phyloP scores from a whole-genome alignment of 2,888 invertebrate species.

The Mycalesis mineus region DNA sequence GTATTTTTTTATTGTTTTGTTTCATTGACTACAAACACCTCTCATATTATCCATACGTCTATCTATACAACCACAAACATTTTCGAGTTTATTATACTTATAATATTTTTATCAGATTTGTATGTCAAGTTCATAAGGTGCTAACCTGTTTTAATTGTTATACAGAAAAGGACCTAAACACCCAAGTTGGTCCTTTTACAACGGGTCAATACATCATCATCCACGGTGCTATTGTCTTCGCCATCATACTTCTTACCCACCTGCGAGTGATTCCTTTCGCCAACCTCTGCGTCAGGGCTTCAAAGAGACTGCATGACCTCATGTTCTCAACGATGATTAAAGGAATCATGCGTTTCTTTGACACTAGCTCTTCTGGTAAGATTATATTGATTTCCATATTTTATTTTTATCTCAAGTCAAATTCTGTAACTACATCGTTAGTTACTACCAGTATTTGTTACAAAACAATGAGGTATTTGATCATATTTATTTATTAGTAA shows the following conservation, averaged over 20 bases:
- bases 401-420: slow-evolving; percentile 31
- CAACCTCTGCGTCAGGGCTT: slow-evolving; percentile 80
- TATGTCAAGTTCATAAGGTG: too few relatives aligned
- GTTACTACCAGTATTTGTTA: too few relatives aligned
- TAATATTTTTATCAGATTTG: too few relatives aligned
- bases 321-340: slow-evolving; percentile 81
- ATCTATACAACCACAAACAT: too few relatives aligned
- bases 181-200: slow-evolving; percentile 60
- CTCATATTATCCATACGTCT: too few relatives aligned
- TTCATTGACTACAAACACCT: too few relatives aligned
- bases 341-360: slow-evolving; percentile 83
- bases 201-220: slow-evolving; percentile 78
- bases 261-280: slow-evolving; percentile 82
- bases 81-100: too few relatives aligned
- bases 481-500: too few relatives aligned
- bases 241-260: slow-evolving; percentile 77
- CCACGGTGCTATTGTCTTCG: slow-evolving; percentile 75
- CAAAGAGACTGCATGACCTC: slow-evolving; percentile 82
- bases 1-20: too few relatives aligned
- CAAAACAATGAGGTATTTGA: too few relatives aligned
- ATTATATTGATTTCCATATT: slow-evolving; percentile 12
- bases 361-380: slow-evolving; percentile 85
- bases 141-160: neutral
- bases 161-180: slow-evolving; percentile 54
- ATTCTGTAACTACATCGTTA: too few relatives aligned